phyloP scores from a whole-genome alignment of 2,797 vertebrate species.

The Pogonophryne albipinna region DNA sequence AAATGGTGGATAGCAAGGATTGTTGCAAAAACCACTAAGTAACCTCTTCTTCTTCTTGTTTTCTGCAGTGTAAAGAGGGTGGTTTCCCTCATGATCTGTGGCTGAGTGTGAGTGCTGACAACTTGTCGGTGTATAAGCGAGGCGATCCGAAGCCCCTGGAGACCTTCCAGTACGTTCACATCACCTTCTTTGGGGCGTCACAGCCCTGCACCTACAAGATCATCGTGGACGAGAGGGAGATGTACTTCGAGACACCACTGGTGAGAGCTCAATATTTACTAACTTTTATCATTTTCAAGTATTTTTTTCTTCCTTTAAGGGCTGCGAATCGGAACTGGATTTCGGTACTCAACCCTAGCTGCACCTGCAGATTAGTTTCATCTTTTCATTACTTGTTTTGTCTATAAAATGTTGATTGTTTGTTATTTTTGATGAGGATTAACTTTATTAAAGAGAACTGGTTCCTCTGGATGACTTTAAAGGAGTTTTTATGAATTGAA shows the following conservation, averaged over 20 bases:
- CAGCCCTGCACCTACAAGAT: constrained; percentile 95
- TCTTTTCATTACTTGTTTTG: too few relatives aligned
- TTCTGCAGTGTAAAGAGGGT: constrained; percentile 92
- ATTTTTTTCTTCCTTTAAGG: not conserved
- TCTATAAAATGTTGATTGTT: too few relatives aligned
- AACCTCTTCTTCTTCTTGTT: not conserved
- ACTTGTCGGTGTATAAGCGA: constrained; percentile 92
- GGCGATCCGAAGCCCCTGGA: constrained; percentile 93
- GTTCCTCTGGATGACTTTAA: too few relatives aligned
- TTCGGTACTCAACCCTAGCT: too few relatives aligned
- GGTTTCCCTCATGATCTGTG: constrained; percentile 96
- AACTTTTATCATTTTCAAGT: not conserved
- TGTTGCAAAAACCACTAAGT: not conserved
- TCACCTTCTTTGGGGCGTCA: constrained; percentile 94
- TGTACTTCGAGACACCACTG: constrained; percentile 95
- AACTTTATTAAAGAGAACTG: not conserved
- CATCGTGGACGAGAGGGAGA: constrained; percentile 94
- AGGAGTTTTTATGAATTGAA: too few relatives aligned
- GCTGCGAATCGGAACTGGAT: not conserved
- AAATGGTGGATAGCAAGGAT: not conserved
- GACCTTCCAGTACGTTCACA: constrained; percentile 95
- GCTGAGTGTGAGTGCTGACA: constrained; percentile 93
- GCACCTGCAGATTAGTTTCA: too few relatives aligned
- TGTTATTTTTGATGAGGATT: not conserved
- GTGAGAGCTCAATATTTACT: constrained; percentile 68